A percentile compares a stretch with the other conserved stretches of the same genome.
These are phyloP conservation scores for Harmothoe impar DNA, from an alignment of 2,888 invertebrate genomes.

Conservation along the genomic window DNA sequence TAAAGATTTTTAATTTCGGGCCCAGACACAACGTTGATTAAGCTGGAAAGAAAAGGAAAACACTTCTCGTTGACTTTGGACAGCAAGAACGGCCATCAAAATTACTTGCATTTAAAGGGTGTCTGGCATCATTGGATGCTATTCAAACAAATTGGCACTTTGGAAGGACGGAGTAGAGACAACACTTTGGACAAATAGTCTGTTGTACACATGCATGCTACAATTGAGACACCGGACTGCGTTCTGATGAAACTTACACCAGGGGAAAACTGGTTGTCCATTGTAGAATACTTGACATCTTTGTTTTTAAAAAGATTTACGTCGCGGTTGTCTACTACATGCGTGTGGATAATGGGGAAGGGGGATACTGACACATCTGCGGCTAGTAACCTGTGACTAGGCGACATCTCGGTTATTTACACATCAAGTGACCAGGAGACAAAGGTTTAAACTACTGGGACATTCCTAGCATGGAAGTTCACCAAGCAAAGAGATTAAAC, in stretches of 20 bases:
- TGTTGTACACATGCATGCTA: conserved; percentile 14
- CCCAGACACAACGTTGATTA: neutral
- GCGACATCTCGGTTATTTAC: neutral
- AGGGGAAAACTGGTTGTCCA: neutral
- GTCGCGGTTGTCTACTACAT: neutral
- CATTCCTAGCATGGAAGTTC: conserved; percentile 10
- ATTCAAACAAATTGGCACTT: neutral
- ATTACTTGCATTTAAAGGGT: conserved; percentile 33
- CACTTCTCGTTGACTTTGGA: neutral
- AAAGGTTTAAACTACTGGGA: neutral
- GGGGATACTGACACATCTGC: neutral
- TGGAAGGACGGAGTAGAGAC: neutral
- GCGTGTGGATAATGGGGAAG: neutral
- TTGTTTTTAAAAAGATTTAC: neutral
- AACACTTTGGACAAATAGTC: conserved; percentile 18
- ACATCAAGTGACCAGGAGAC: conserved; percentile 12
- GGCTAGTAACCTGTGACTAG: conserved; percentile 26
- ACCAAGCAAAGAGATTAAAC: conserved; percentile 44
- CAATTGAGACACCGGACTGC: neutral
- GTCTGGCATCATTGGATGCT: neutral
- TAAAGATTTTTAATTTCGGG: neutral
- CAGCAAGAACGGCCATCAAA: conserved; percentile 10
- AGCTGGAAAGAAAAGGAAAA: conserved; percentile 37
- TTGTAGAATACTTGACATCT: neutral
- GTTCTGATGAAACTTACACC: neutral